Evolutionary conservation across 2,797 vertebrate genomes (phyloP), one percentile per base, ranked within the genome.

Genomic region (Brachymystax lenok): DNA sequence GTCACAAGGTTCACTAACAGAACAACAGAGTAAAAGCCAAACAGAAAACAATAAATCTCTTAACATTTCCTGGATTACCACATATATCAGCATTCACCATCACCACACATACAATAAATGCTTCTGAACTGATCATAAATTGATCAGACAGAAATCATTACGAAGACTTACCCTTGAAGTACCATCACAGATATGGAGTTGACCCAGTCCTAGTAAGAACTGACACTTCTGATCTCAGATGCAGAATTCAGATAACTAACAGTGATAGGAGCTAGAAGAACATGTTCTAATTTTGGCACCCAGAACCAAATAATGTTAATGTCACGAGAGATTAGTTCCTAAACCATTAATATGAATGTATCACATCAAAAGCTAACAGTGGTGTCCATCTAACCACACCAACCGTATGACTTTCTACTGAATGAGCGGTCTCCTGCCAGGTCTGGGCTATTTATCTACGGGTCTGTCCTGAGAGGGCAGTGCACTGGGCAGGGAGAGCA

Each of bases 401-500:
- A 54, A 66, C 28, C 27, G 52, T 28, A 51, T 51, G 51, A n/a
- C 2, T 56, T 69, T 13, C 40, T 46, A 21, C 27, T 56, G 12
- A 66, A 35, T 51, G 69, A 66, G 28, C 24, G 40, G 30, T 19
- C 33, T 50, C n/a, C 19, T 28, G 16, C 14, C 35, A 51, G 14
- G 30, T 3, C 40, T 30, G 19, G 40, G 69, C 59, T 64, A 54
- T 66, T 77, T 64, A 77, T 72, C 61, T 70, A 71, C 75, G 10
- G 40, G 40, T 46, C 69, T 77, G 75, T 59, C 33, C 21, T 24
- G 5, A 69, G 7, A 72, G 52, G 56, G 27, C 40, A 19, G 63
- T 46, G 40, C 40, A 46, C 40, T 46, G 40, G 40, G 40, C 10
- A 46, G 40, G 12, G 40, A 16, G 51, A 71, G 33, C 17, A 52